Conservation (phyloP, 2,888 invertebrate species). For the Trilocha varians region DNA sequence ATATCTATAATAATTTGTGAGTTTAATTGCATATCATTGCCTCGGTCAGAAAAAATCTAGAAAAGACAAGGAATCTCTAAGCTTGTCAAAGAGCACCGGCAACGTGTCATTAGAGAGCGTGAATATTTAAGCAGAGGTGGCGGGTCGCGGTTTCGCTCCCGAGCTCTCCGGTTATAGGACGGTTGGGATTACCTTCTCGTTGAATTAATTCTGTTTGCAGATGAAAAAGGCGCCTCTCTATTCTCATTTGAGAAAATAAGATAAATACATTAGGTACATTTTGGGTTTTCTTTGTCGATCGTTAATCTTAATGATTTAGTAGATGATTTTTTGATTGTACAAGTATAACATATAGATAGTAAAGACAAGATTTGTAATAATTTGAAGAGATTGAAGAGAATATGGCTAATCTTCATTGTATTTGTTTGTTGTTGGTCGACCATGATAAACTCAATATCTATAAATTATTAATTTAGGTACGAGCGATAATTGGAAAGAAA, state of each 20-base stretch:
- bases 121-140: constrained; percentile 63
- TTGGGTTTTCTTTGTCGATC: background rate
- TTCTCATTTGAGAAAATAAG: constrained; percentile 25
- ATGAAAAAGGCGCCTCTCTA: constrained; percentile 41
- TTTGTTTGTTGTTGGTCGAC: no score
- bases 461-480: no score
- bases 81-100: constrained; percentile 46
- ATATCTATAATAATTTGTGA: no score
- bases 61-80: constrained; percentile 14
- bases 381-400: no score
- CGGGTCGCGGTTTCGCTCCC: constrained; percentile 35
- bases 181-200: constrained; percentile 55
- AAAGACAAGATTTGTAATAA: no score
- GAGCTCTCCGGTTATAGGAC: constrained; percentile 38
- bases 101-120: constrained; percentile 64
- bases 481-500: no score
- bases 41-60: background rate
- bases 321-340: no score
- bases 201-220: constrained; percentile 55
- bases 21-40: no score
- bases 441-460: no score
- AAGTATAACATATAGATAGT: no score
- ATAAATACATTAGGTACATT: constrained; percentile 16
- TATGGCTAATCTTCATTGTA: no score
- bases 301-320: no score